Base-by-base conservation (phyloP, 2,888 invertebrate species). In the Deilephila elpenor region DNA sequence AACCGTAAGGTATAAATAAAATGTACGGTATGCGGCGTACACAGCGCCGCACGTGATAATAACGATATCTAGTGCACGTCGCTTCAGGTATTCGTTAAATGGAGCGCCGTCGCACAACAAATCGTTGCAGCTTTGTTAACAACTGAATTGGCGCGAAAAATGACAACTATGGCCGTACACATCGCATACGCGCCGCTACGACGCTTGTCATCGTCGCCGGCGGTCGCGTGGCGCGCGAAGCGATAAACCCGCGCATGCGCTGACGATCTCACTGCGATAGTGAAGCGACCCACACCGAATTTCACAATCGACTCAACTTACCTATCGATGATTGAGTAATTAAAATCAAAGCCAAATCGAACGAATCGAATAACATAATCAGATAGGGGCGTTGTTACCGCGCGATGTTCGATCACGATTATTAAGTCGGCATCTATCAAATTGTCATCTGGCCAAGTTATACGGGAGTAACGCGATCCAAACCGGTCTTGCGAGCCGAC, bases 361-460 rank as follows among this genome's bases (percentile, higher is more conserved):
- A 77, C 20, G 3, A 61, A 59, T 37, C n/a, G 70, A 74, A 71
- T 25, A 59, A 72, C 71, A 75, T 75, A 75, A 81, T 81, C 79
- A 74, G 78, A 80, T 79, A 75, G 20, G 74, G 70, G 70, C 61
- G 74, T 72, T 74, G 76, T 78, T 74, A 71, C 76, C 73, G 76
- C 78, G 75, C 74, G 82, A 84, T 86, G 78, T 81, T 79, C 76
- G 80, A 86, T 82, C 80, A 84, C 84, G 83, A 87, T 88, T 87
- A 88, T 87, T 84, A 82, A 85, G 85, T 85, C 82, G 84, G 83
- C 86, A 91, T 90, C 90, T 88, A 91, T 92, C 91, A 91, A 89
- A 92, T 91, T 91, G 91, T 91, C 90, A 90, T 90, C 86, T 86
- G 84, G 84, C 80, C 79, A 82, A 84, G 82, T 86, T 89, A 89